Base-by-base conservation (phyloP, 2,888 invertebrate genomes). In the Penaeus monodon region DNA sequence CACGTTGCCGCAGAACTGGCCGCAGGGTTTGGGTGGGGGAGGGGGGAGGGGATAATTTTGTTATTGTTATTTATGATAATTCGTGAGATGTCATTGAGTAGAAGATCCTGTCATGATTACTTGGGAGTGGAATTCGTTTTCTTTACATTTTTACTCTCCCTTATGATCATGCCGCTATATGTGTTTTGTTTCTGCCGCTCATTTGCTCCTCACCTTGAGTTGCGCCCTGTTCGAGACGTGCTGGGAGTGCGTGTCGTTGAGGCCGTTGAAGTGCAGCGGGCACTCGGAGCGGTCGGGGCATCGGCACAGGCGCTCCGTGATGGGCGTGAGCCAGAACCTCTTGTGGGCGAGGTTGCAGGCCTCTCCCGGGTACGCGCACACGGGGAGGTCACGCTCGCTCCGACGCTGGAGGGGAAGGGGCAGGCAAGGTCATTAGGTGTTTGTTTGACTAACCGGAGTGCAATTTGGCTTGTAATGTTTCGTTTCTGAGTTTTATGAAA, bases 301-400 rank as follows among this genome's bases (percentile, higher is more conserved):
- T 81, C 94, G 94, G 90, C 95, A 95, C 82, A 95, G 92, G 24
- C 95, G 93, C 92, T 95, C 93, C 0, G 94, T 93, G 88, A 94
- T 93, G 49, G 93, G 92, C 74, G 94, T 92, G 83, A 94, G 92
- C 95, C 95, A 95, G 92, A 94, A 91, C 64, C 91, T 89, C 14
- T 86, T 73, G 70, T 91, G 91, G 44, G 91, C 88, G 27, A 91
- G 84, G 77, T 91, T 91, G 89, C 91, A 91, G 4, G 91, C 91
- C 38, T 90, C 89, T 22, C 93, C 92, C 81, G 92, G 90, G 29
- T 90, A 90, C 14, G 89, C 91, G 91, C 95, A 95, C 64, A 92
- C 91, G 2, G 93, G 93, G 91, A 95, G 92, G 88, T 94, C 94
- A 90, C 94, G 93, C 92, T 95, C 95, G 91, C 95, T 94, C 90